Evolutionary conservation across 2,888 invertebrate genomes (phyloP), one percentile per base, ranked within the genome.

Genomic region (Drosophila flavopinicola): DNA sequence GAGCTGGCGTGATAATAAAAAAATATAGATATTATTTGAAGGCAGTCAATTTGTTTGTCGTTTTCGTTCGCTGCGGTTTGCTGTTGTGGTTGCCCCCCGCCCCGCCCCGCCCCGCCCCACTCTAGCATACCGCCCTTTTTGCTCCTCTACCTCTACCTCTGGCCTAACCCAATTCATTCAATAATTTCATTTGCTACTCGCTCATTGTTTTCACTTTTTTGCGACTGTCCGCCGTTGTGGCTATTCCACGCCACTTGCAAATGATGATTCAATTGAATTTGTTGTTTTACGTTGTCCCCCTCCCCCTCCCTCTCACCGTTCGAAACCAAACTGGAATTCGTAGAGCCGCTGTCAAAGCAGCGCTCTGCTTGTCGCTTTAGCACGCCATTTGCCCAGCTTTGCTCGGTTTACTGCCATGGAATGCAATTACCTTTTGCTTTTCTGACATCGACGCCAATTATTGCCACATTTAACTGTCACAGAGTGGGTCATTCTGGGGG

Each of bases 1-100:
- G 72, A 85, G 67, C 72, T 79, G 72, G 86, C 85, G 86, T 85
- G 86, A 72, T 78, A 60, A 69, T 73, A 78, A 66, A 63, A 60
- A 65, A 57, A 37, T 25, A 38, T n/a, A 15, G 11, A 20, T 10
- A 27, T 13, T 30, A 27, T 23, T 25, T 27, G 52, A 20, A 44
- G 39, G 42, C 48, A 59, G 80, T 80, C 82, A 78, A 85, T 85
- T 85, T 83, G 79, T 52, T 75, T 72, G 66, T 51, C 58, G 58
- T 60, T 70, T 65, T 72, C 72, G 61, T 58, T 74, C 72, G 35
- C 61, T 58, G 61, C 44, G 57, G 49, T 73, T 58, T 30, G 44
- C 30, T 49, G n/a, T 38, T 38, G 25, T 45, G 30, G 32, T 32
- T 49, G 2, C 39, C 9, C 10, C 7, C 15, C 6, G 1, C n/a